Percentiles rank a stretch among this genome's conserved stretches.
Evolutionary conservation across 1,140 invertebrate species (phyloP).

Genomic region (Calephelis nemesis): DNA sequence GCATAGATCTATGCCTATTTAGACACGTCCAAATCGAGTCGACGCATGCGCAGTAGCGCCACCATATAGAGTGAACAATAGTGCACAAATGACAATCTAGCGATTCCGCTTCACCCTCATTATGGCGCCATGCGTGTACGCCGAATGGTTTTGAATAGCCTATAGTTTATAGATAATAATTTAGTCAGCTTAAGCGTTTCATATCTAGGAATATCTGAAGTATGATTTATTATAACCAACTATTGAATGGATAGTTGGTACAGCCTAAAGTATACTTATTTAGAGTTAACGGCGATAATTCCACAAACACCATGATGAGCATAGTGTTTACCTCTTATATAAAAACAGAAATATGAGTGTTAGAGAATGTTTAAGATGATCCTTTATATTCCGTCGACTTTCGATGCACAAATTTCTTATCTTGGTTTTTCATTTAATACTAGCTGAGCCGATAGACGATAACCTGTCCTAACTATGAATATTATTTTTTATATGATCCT

Average conservation of each 20-base stretch:
- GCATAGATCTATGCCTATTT: constrained; percentile 74
- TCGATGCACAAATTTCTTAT: too few relatives aligned
- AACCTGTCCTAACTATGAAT: too few relatives aligned
- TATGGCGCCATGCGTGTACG: constrained; percentile 57
- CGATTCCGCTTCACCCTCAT: constrained; percentile 58
- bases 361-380: too few relatives aligned
- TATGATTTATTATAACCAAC: neutral
- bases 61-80: constrained; percentile 75
- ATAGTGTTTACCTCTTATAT: neutral
- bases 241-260: too few relatives aligned
- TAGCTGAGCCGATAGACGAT: too few relatives aligned
- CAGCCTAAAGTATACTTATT: too few relatives aligned
- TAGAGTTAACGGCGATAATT: too few relatives aligned
- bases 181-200: constrained; percentile 14
- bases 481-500: too few relatives aligned
- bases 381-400: too few relatives aligned
- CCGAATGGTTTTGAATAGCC: constrained; percentile 33
- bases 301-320: too few relatives aligned
- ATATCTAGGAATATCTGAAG: neutral
- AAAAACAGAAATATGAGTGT: too few relatives aligned
- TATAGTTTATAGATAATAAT: constrained; percentile 26
- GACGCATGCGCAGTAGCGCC: constrained; percentile 53
- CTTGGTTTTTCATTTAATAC: too few relatives aligned
- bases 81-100: constrained; percentile 69
- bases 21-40: constrained; percentile 62